Percentiles rank a stretch among this genome's conserved stretches.
Conservation (phyloP, 2,888 invertebrate species). For the Latheticus oryzae region DNA sequence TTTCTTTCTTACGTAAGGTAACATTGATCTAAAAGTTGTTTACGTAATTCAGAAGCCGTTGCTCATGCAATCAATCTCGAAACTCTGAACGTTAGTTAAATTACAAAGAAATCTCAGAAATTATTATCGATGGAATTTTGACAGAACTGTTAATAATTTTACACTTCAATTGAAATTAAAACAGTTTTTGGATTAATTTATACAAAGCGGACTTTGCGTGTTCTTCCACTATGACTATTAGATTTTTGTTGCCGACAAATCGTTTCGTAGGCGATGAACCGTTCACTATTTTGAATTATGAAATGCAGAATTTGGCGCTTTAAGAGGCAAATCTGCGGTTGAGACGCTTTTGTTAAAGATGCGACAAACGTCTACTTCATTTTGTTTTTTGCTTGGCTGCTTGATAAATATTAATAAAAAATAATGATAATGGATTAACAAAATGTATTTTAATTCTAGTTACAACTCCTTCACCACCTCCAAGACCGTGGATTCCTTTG, state of each 20-base stretch:
- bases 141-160: too few relatives aligned
- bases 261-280: too few relatives aligned
- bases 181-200: too few relatives aligned
- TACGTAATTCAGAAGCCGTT: slow-evolving; percentile 28
- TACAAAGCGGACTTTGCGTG: too few relatives aligned
- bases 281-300: slow-evolving; percentile 5
- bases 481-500: slow-evolving; percentile 94
- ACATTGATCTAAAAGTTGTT: slow-evolving; percentile 24
- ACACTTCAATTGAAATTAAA: too few relatives aligned
- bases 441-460: slow-evolving; percentile 75
- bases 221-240: too few relatives aligned
- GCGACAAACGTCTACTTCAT: background rate
- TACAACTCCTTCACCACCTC: slow-evolving; percentile 89
- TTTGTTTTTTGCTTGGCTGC: too few relatives aligned
- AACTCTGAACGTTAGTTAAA: too few relatives aligned
- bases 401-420: background rate
- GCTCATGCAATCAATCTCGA: slow-evolving; percentile 9
- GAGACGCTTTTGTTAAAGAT: background rate
- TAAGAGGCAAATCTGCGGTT: background rate
- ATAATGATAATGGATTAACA: slow-evolving; percentile 2
- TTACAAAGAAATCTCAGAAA: too few relatives aligned
- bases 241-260: too few relatives aligned
- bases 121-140: too few relatives aligned
- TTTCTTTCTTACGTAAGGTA: slow-evolving; percentile 28
- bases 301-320: background rate